A percentile compares a stretch with the other conserved stretches of the same genome.
Conservation (phyloP, 2,797 vertebrate species). For the Sebastes miniatus region DNA sequence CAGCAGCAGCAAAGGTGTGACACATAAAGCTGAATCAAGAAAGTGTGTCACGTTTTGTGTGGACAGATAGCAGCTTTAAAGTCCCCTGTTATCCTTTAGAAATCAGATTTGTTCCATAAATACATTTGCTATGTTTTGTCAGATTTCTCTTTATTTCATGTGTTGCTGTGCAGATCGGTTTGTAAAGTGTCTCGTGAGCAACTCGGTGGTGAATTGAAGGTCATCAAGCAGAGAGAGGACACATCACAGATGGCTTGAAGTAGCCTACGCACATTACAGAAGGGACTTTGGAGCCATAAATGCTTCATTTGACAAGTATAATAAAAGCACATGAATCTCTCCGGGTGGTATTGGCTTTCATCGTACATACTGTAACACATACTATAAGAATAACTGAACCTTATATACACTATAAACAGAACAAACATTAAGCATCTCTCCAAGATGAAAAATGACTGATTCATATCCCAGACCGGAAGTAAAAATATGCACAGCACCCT, state of each 20-base stretch:
- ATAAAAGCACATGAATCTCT: constrained; percentile 29
- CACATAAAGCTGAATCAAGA: background rate
- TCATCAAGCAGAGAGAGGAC: constrained; percentile 22
- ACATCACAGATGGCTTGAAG: constrained; percentile 46
- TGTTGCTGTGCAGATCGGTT: background rate
- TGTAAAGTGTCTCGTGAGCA: background rate
- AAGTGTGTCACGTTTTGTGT: background rate
- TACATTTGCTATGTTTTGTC: background rate
- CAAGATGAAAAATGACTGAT: background rate
- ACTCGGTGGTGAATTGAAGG: constrained; percentile 14
- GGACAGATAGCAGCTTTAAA: background rate
- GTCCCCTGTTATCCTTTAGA: background rate
- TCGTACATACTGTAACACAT: constrained; percentile 3
- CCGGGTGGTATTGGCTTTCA: constrained; percentile 2
- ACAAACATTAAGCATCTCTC: background rate
- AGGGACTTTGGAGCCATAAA: constrained; percentile 8
- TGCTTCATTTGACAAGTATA: constrained; percentile 25
- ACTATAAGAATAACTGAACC: constrained; percentile 9
- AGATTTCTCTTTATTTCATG: background rate
- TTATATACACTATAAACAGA: background rate
- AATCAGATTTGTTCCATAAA: background rate
- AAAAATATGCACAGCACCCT: background rate
- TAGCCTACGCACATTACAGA: background rate
- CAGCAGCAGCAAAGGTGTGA: background rate
- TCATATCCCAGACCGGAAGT: background rate